Evolutionary conservation across 1,140 invertebrate genomes (phyloP), one percentile per base, ranked within the genome.

Genomic region (Aradophagus sp.): DNA sequence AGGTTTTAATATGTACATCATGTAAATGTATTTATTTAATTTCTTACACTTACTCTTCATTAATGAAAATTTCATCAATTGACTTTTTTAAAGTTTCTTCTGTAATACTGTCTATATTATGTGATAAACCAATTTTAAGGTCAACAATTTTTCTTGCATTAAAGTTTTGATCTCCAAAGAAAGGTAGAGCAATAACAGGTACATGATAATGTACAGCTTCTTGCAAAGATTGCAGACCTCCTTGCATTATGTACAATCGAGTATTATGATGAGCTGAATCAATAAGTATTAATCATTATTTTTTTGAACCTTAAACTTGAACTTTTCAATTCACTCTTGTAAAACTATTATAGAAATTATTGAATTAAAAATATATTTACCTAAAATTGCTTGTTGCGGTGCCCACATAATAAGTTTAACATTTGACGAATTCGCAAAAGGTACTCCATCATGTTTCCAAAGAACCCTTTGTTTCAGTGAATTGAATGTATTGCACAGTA

Each of bases 361-460:
- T n/a, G n/a, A n/a, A n/a, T n/a, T n/a, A n/a, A n/a, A n/a, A n/a
- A n/a, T n/a, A 27, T 27, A 3, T 15, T 42, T 83, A 88, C 88
- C 88, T 29, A 90, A 77, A 73, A 91, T 80, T 76, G 89, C 89
- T 71, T 89, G 88, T 80, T 93, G 92, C n/a, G 92, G 91, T 66
- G 90, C 82, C 91, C 91, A 93, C 66, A 87, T 85, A 38, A 87
- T 74, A 15, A 89, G 86, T 79, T 87, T 87, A 16, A 92, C 86
- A 79, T 91, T 91, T 13, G 76, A 16, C 8, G 89, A 86, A 53
- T 88, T 76, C 71, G 76, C 59, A 48, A 81, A 70, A 52, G 85
- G 74, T 19, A 79, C 80, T 19, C 84, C 86, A 32, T 80, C 56
- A 53, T 89, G 88, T 82, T 91, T 91, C 90, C 89, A 91, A 14